Base-by-base conservation (phyloP, 2,113 vertebrate genomes). In the Chroicocephalus ridibundus region DNA sequence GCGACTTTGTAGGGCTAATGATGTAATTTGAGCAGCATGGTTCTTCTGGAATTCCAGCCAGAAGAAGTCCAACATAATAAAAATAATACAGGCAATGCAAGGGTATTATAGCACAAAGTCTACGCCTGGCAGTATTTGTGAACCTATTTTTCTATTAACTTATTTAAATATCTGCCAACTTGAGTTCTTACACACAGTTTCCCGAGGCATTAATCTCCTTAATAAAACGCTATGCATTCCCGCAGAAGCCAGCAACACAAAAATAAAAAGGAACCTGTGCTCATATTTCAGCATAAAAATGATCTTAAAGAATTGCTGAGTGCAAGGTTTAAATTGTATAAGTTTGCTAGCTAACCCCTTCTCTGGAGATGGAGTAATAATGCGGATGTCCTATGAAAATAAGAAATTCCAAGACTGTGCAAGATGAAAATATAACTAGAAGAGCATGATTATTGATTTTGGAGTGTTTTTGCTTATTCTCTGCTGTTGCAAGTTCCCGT, bases 201-300 rank as follows among this genome's bases (percentile, higher is more conserved):
- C 83, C 74, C 0, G 0, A 76, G 69, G 81, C 96, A 95, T 94
- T 87, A 40, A 95, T 84, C 89, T 84, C 86, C 71, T 91, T 89
- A 64, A 76, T 72, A 95, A 95, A 96, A 89, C 65, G 31, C 46
- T 79, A 15, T 27, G n/a, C 34, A 5, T 91, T 85, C 81, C 92
- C 62, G 86, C 70, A 82, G 88, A 95, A 93, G 80, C 57, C 61
- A 76, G 74, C 16, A 91, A 69, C 54, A 69, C 49, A 92, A 58
- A 92, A 88, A 90, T 60, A 86, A 92, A 93, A 93, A 60, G 51
- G 61, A 87, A 82, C 27, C 57, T 83, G 5, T 85, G 75, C 22
- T 94, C 47, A 13, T 72, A 89, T 77, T 94, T 96, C 91, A 62
- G 70, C 29, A n/a, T 84, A 62, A 91, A 96, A 93, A 49, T 20